A percentile compares a stretch with the other conserved stretches of the same genome.
Evolutionary conservation across 1,140 invertebrate species (phyloP).

Genomic region (Physella acuta): DNA sequence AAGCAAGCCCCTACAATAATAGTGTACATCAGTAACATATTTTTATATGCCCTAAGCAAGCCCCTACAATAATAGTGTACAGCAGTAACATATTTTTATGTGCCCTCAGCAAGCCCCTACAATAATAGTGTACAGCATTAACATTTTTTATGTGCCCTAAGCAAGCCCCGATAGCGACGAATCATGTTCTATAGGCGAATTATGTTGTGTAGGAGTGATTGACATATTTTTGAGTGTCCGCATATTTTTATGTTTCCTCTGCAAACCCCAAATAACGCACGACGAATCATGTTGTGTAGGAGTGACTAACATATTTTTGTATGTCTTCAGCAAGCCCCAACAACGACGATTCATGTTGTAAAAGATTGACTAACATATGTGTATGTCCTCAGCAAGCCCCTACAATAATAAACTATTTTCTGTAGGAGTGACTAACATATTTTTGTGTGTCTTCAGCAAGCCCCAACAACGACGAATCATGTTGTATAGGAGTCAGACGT

Average conservation of each 20-base stretch:
- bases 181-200: no score
- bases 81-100: no score
- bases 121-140: no score
- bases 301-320: not conserved
- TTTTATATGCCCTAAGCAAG: no score
- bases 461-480: not conserved
- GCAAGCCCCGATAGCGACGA: no score
- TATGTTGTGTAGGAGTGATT: not conserved
- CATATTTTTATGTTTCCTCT: no score
- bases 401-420: not conserved
- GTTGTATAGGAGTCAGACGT: not conserved
- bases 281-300: not conserved
- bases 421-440: not conserved
- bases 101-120: no score
- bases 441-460: not conserved
- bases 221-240: not conserved
- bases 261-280: no score
- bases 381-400: not conserved
- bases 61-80: no score
- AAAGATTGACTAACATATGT: not conserved
- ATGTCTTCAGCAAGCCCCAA: not conserved
- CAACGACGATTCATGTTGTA: not conserved
- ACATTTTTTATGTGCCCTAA: no score
- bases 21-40: no score
- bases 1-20: no score